These are phyloP conservation scores for Mastigias papua DNA, from an alignment of 30 jellyfish, hydroid and myxozoan genomes.

Conservation along the genomic window DNA sequence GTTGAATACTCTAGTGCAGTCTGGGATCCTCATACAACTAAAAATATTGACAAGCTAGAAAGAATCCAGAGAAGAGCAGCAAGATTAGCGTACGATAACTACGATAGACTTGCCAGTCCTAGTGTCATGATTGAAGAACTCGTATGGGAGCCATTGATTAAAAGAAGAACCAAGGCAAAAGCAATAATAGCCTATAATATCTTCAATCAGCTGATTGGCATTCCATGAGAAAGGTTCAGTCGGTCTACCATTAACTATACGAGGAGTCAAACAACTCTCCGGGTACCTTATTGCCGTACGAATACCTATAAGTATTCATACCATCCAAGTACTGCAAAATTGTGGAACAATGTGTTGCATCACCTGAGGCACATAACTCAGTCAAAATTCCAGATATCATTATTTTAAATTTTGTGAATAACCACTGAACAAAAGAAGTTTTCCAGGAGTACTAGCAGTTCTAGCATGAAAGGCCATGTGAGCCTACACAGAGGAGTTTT, in stretches of 20 bases:
- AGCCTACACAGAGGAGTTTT: too few relatives aligned
- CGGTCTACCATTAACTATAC: conserved; percentile 34
- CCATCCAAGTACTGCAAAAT: conserved; percentile 37
- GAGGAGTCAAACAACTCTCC: conserved; percentile 36
- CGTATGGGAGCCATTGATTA: conserved; percentile 55
- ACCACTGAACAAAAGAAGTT: too few relatives aligned
- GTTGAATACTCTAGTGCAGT: too few relatives aligned
- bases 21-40: conserved; percentile 57
- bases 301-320: conserved; percentile 43
- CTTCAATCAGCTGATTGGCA: conserved; percentile 21
- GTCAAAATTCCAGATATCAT: too few relatives aligned
- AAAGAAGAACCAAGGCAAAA: conserved; percentile 25
- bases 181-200: conserved; percentile 42
- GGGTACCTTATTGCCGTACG: too few relatives aligned
- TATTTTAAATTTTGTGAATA: too few relatives aligned
- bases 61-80: conserved; percentile 61
- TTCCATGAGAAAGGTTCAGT: conserved; percentile 35
- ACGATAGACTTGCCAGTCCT: too few relatives aligned
- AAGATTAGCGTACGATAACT: conserved; percentile 47
- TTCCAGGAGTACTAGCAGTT: too few relatives aligned
- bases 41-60: conserved; percentile 37
- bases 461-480: too few relatives aligned
- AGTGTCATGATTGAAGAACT: conserved; percentile 57
- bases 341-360: too few relatives aligned
- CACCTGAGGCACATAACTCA: too few relatives aligned